phyloP scores from a whole-genome alignment of 2,797 vertebrate genomes.

The Neosilurus hyrtlii region DNA sequence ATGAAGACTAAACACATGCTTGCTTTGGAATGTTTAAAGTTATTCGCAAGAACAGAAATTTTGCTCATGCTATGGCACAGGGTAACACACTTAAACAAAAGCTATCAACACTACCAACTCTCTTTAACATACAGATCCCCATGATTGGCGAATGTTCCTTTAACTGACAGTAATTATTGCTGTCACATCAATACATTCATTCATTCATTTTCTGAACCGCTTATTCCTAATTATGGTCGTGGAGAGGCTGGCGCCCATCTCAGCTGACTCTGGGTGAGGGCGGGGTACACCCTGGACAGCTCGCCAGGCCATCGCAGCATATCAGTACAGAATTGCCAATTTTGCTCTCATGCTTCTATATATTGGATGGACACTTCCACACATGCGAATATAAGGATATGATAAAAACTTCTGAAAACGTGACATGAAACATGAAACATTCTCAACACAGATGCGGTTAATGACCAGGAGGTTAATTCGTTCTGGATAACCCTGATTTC shows the following conservation, averaged over 20 bases:
- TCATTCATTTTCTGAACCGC: no score
- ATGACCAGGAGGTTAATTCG: background rate
- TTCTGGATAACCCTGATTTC: background rate
- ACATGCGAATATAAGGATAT: background rate
- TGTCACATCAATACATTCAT: no score
- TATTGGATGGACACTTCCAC: background rate
- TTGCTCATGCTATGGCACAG: background rate
- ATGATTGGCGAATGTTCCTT: background rate
- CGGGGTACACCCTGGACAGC: no score
- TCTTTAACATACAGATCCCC: background rate
- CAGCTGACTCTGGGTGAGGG: no score
- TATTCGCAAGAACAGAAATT: background rate
- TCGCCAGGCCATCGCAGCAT: no score
- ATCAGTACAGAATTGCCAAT: background rate
- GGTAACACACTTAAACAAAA: background rate
- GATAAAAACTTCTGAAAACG: slow-evolving; percentile 10
- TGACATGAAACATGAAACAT: background rate
- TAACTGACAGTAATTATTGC: background rate
- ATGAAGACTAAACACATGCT: background rate
- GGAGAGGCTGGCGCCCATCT: no score
- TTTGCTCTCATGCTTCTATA: background rate
- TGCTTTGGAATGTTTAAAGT: background rate
- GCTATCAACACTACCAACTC: no score
- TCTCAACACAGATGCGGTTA: background rate
- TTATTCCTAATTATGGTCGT: no score